Base-by-base conservation (phyloP, 1,140 invertebrate species). In the Drosophila repletoides region DNA sequence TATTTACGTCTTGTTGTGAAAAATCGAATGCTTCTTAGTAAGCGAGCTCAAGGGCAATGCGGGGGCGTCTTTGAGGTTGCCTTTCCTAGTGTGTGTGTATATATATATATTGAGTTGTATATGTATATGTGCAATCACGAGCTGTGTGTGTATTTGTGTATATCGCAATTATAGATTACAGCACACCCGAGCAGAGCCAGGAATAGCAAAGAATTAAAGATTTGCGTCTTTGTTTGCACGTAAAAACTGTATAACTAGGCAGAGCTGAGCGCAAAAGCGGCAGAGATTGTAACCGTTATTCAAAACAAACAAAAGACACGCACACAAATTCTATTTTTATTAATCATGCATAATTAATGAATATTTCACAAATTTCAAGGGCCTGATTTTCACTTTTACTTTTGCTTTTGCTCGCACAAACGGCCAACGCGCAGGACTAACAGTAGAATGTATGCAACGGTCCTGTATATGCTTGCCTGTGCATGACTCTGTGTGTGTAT, bases 321-420 rank as follows among this genome's bases (percentile, higher is more conserved):
- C 61, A 40, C 52, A 40, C 38, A 43, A 33, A n/a, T 28, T 36
- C 17, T 21, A 5, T 58, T 34, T 52, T 31, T 63, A 52, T 52
- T 41, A 76, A 64, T 80, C 53, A 64, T 86, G 75, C 80, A 84
- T 84, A 69, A 84, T 84, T 72, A 63, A 86, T 84, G 59, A 80
- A 79, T 55, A 56, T 56, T 56, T 10, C 31, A 53, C 46, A 49
- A 68, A 66, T 63, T 84, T 86, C 80, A 84, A 86, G 75, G 75
- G 76, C 75, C 60, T 43, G 75, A 69, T 86, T 80, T 84, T 84
- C 80, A 84, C 80, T 84, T 84, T 84, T 84, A 84, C 80, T 84
- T 84, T 84, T 84, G 86, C 80, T 84, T 84, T 84, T 86, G 55
- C 66, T 72, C 49, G 46, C 67, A 68, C 58, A 72, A n/a, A 59